Evolutionary conservation across 2,797 vertebrate genomes (phyloP).

Genomic region (Psittacula echo): DNA sequence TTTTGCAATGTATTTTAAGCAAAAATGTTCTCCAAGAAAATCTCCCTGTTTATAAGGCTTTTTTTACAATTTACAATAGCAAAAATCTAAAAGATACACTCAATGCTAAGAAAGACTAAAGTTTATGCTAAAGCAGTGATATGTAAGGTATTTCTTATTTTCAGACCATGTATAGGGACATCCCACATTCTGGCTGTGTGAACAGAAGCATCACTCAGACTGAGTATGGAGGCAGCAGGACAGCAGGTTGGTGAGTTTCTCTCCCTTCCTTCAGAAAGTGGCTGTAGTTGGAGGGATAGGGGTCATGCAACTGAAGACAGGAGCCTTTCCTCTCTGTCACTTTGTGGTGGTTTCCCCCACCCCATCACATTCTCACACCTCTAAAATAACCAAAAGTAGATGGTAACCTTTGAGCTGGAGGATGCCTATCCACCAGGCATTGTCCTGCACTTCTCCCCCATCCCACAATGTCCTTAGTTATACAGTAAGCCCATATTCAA

Average conservation of each 20-base stretch:
- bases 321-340: not conserved
- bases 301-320: not conserved
- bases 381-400: not conserved
- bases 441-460: not conserved
- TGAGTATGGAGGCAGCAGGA: not conserved
- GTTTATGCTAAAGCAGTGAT: not conserved
- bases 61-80: not conserved
- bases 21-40: not conserved
- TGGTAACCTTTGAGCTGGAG: not conserved
- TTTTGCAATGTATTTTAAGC: not conserved
- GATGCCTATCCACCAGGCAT: not conserved
- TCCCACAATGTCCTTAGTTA: not conserved
- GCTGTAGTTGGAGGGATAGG: not conserved
- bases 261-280: not conserved
- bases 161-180: not conserved
- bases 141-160: not conserved
- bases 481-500: not conserved
- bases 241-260: not conserved
- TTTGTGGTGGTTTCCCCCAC: not conserved
- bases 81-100: not conserved
- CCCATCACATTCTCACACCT: not conserved
- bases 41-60: not conserved
- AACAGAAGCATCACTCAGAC: not conserved
- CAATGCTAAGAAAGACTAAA: not conserved
- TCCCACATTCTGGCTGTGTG: fast-evolving